These are phyloP conservation scores for Raphicerus campestris DNA, from an alignment of 2,113 vertebrate genomes.

Conservation along the genomic window DNA sequence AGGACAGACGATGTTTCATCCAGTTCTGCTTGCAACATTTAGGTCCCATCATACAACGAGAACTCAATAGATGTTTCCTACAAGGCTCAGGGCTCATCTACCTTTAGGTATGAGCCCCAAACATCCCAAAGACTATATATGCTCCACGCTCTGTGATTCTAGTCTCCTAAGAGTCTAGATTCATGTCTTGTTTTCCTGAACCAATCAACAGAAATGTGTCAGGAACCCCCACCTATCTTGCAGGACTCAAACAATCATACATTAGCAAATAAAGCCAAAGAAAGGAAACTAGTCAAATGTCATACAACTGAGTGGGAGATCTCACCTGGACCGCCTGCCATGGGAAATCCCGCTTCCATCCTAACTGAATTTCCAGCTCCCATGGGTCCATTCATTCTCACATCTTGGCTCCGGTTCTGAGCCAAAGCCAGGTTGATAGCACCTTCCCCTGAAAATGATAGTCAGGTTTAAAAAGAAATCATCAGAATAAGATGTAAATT, in stretches of 20 bases:
- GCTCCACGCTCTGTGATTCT: not conserved
- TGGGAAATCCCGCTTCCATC: conserved; percentile 89
- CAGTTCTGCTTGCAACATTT: conserved; percentile 15
- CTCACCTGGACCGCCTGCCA: conserved; percentile 91
- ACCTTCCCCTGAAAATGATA: conserved; percentile 90
- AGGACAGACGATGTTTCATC: conserved; percentile 21
- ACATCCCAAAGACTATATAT: not conserved
- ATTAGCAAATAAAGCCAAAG: conserved; percentile 26
- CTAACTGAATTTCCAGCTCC: conserved; percentile 86
- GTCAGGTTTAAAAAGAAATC: conserved; percentile 42
- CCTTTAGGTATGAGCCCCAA: not conserved
- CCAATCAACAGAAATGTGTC: conserved; percentile 30
- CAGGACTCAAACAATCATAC: conserved; percentile 1
- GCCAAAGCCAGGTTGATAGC: conserved; percentile 93
- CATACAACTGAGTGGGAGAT: not conserved
- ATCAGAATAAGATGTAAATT: conserved; percentile 31
- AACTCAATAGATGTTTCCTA: conserved; percentile 8
- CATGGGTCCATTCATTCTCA: conserved; percentile 94
- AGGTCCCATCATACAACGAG: not conserved
- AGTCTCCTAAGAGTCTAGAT: not conserved
- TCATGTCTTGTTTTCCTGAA: conserved; percentile 2
- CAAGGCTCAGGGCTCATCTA: not conserved
- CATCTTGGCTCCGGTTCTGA: conserved; percentile 93
- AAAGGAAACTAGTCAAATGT: conserved; percentile 44
- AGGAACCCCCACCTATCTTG: not conserved